Evolutionary conservation across 2,888 invertebrate genomes (phyloP), one percentile per base, ranked within the genome.

Genomic region (Orthosia incerta): DNA sequence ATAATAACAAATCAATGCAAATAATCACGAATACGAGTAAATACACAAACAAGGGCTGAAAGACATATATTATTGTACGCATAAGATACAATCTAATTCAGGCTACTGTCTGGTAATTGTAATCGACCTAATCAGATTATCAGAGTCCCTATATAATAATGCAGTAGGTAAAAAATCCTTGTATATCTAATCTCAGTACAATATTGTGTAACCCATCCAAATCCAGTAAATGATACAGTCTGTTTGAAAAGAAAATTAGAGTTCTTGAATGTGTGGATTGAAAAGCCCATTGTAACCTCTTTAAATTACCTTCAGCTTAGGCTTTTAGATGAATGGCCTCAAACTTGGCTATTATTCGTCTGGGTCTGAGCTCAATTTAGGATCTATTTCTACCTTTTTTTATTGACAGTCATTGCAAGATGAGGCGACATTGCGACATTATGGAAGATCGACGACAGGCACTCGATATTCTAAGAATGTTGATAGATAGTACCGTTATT

Each of bases 381-480:
- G 31, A 46, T 12, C 13, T 45, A 15, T 57, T 48, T 39, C 18
- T 7, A 26, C 23, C 39, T 39, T 48, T 55, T 74, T 72, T 74
- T 53, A 46, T 50, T 57, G 51, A 53, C 45, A 65, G 64, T 56
- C 31, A 78, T 57, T 48, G 39, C 16, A 15, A 75, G 48, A 76
- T 60, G 50, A 51, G 56, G 15, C 16, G 62, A 55, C 39, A 51
- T 59, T 26, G 15, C 16, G 62, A 55, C 39, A 51, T 59, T 26
- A 64, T 74, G 12, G 74, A 68, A 64, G 68, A 69, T 69, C 15
- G n/a, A 69, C 69, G 68, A 65, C 55, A 61, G 26, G 45, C 50
- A 15, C 13, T 26, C 20, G 26, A 46, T 68, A 69, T 81, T 61
- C 65, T 31, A 26, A 81, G 65, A 81, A 79, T 75, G 69, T 66